phyloP scores from a whole-genome alignment of 92 coral and sea anemone species.

The Porites cylindrica region DNA sequence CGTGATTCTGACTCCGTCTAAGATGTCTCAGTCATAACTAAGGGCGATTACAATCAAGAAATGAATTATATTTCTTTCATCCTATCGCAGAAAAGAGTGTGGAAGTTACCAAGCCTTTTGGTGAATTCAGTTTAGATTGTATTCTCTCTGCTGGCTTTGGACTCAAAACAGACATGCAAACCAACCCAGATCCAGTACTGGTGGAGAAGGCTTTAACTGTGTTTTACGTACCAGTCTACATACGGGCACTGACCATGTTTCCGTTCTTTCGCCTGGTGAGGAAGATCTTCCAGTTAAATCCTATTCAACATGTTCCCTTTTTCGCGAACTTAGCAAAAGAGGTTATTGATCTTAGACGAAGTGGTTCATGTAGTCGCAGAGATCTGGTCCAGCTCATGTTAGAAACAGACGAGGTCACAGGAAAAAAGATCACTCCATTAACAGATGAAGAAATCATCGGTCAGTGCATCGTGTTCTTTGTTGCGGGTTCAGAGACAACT shows the following conservation, averaged over 20 bases:
- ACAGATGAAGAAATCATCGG: constrained; percentile 81
- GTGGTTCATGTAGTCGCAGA: constrained; percentile 51
- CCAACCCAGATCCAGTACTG: constrained; percentile 50
- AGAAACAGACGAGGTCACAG: constrained; percentile 57
- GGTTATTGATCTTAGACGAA: constrained; percentile 57
- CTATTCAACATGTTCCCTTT: constrained; percentile 51
- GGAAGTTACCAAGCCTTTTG: constrained; percentile 35
- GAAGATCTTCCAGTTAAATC: constrained; percentile 38
- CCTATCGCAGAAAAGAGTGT: constrained; percentile 59
- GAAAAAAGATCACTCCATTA: constrained; percentile 36
- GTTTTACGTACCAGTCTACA: constrained; percentile 45
- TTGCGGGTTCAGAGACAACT: constrained; percentile 86
- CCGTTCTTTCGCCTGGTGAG: constrained; percentile 65
- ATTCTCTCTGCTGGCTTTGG: constrained; percentile 69
- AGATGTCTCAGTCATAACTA: too few species aligned
- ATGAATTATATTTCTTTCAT: neutral
- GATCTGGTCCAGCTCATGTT: constrained; percentile 85
- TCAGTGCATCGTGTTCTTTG: constrained; percentile 73
- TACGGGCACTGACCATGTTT: constrained; percentile 61
- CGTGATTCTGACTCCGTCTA: too few species aligned
- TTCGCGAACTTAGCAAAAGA: constrained; percentile 58
- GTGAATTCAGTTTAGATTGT: constrained; percentile 61
- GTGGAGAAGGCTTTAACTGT: constrained; percentile 38
- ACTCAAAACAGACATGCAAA: constrained; percentile 58
- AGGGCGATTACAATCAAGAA: too few species aligned